These are phyloP conservation scores for Azorinus chamasolen DNA, from an alignment of 2,888 invertebrate species.

Conservation along the genomic window DNA sequence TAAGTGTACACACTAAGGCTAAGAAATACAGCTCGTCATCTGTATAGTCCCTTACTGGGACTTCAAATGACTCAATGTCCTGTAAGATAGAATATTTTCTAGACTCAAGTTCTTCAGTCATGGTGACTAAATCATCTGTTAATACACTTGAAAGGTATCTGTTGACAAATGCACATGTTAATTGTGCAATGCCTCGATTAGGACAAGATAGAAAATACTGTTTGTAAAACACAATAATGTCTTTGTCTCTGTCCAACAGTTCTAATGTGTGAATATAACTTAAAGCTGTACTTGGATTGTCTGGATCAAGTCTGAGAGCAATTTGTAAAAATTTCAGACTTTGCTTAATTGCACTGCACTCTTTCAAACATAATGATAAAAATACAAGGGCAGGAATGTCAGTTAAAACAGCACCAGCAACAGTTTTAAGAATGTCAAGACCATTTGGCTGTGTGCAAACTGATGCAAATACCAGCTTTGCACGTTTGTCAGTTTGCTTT, in stretches of 20 bases:
- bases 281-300: constrained; percentile 54
- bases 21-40: constrained; percentile 61
- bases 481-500: constrained; percentile 49
- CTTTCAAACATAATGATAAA: constrained; percentile 63
- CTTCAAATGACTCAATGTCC: background rate
- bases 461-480: constrained; percentile 63
- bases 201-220: constrained; percentile 42
- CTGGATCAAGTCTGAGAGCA: constrained; percentile 46
- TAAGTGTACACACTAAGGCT: constrained; percentile 66
- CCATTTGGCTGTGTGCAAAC: constrained; percentile 54
- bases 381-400: constrained; percentile 62
- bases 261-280: constrained; percentile 69
- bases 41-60: constrained; percentile 21
- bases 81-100: background rate
- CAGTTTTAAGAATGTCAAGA: constrained; percentile 55
- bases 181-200: constrained; percentile 28
- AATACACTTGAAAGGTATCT: background rate
- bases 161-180: constrained; percentile 38
- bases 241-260: constrained; percentile 47
- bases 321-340: constrained; percentile 53
- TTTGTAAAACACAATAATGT: constrained; percentile 37
- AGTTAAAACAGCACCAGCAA: constrained; percentile 46
- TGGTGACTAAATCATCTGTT: background rate
- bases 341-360: constrained; percentile 63
- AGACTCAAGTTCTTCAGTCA: constrained; percentile 4